Base-by-base conservation (phyloP, 2,888 invertebrate species). In the Steinernema scapterisci region DNA sequence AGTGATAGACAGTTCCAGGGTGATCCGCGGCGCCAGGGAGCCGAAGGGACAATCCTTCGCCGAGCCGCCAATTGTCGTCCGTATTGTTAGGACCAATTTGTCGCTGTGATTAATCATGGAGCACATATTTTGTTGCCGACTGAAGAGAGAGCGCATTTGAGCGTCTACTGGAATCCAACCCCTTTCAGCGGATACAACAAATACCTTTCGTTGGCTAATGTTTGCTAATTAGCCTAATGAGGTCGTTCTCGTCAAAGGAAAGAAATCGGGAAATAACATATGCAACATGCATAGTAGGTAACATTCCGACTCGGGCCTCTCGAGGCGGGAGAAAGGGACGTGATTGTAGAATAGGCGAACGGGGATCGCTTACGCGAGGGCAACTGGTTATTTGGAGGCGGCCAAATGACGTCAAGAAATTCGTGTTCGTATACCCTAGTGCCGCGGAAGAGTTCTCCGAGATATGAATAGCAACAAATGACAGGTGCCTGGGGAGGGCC, bases 91-190 rank as follows among this genome's bases (percentile, higher is more conserved):
- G 63, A 19, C 63, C 63, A 63, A 63, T 63, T 63, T 63, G 63
- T 63, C 63, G 63, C 27, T 31, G 31, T 63, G 63, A 63, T 63
- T 63, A 63, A 63, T 63, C 63, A 63, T 63, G 23, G 31, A 31
- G 19, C 25, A n/a, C n/a, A 63, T 63, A 63, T 63, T 63, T 63
- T 63, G 63, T 63, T 63, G 63, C 63, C 16, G 27, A 31, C 31
- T 25, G 63, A 21, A 23, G 21, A 23, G 11, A 9, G 52, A 23
- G 19, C 23, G 19, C 52, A 9, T 38, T 23, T 21, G 19, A 23
- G 21, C 21, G 52, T 48, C 19, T 19, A 48, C n/a, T 48, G 19
- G 52, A 52, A 52, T 52, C 38, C 38, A 38, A 38, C 9, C 9
- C n/a, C 38, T 38, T 38, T 38, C 38, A 38, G 38, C 38, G 38